These are phyloP conservation scores for Istiophorus platypterus DNA, from an alignment of 2,113 vertebrate species.

Conservation along the genomic window DNA sequence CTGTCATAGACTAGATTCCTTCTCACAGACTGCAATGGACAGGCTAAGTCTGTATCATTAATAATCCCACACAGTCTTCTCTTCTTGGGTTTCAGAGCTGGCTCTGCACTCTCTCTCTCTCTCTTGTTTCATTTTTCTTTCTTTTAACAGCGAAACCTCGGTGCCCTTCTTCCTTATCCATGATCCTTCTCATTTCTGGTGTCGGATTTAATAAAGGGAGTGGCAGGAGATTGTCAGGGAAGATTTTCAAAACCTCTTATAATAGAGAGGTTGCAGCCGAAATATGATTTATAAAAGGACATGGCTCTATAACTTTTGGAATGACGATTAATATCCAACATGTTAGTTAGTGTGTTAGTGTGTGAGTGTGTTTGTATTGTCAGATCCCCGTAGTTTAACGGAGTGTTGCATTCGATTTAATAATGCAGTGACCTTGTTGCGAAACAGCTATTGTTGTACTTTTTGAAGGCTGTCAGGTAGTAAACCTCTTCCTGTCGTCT, in stretches of 20 bases:
- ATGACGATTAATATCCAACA: slow-evolving; percentile 14
- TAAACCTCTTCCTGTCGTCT: slow-evolving; percentile 37
- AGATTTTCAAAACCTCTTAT: slow-evolving; percentile 8
- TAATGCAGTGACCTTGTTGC: not conserved
- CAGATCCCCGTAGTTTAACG: not conserved
- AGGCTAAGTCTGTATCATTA: slow-evolving; percentile 41
- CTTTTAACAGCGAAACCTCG: not conserved
- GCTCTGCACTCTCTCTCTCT: not conserved
- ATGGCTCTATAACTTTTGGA: not conserved
- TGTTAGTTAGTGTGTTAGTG: not conserved
- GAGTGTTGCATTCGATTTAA: not conserved
- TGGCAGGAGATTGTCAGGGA: slow-evolving; percentile 26
- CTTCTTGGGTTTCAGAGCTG: slow-evolving; percentile 1
- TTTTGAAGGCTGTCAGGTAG: slow-evolving; percentile 19
- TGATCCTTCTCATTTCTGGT: slow-evolving; percentile 25
- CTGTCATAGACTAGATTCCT: slow-evolving; percentile 56
- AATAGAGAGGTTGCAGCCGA: slow-evolving; percentile 5
- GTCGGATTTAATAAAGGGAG: slow-evolving; percentile 9
- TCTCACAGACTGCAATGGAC: slow-evolving; percentile 33
- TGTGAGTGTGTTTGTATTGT: slow-evolving; percentile 11
- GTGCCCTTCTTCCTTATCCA: slow-evolving; percentile 9
- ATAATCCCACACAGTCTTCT: slow-evolving; percentile 23
- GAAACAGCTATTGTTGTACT: slow-evolving; percentile 17
- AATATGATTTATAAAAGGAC: slow-evolving; percentile 2
- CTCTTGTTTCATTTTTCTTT: not conserved